A percentile compares a stretch with the other conserved stretches of the same genome.
Conservation (phyloP, 2,888 invertebrate species). For the Protonemura montana region DNA sequence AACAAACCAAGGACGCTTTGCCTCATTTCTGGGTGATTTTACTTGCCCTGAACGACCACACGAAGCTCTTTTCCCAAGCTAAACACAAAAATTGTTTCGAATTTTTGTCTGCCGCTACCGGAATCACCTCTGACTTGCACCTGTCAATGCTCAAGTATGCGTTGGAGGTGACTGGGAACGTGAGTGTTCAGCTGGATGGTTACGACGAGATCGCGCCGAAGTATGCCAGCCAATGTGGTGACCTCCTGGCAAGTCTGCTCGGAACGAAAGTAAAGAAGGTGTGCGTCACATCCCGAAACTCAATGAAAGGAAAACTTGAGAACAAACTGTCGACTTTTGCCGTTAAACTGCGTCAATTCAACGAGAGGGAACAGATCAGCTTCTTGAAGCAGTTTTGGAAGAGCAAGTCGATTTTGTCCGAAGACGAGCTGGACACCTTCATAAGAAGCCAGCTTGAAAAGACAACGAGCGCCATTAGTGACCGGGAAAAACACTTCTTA, state of each 20-base stretch:
- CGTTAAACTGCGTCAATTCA: neutral
- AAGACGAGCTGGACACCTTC: neutral
- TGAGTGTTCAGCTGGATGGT: neutral
- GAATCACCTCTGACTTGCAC: neutral
- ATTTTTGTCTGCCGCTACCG: neutral
- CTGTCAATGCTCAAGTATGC: neutral
- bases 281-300: neutral
- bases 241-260: neutral
- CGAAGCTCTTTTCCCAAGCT: neutral
- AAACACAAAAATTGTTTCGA: neutral
- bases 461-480: neutral
- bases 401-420: neutral
- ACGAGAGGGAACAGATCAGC: neutral
- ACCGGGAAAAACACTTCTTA: neutral
- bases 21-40: neutral
- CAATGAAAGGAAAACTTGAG: neutral
- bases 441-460: neutral
- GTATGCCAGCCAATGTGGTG: neutral
- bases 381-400: slow-evolving; percentile 13
- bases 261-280: neutral
- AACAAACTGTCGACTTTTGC: neutral
- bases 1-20: neutral
- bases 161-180: neutral
- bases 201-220: slow-evolving; percentile 13
- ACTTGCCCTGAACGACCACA: neutral